Base-by-base conservation (phyloP, 2,797 vertebrate genomes). In the Potorous gilbertii region DNA sequence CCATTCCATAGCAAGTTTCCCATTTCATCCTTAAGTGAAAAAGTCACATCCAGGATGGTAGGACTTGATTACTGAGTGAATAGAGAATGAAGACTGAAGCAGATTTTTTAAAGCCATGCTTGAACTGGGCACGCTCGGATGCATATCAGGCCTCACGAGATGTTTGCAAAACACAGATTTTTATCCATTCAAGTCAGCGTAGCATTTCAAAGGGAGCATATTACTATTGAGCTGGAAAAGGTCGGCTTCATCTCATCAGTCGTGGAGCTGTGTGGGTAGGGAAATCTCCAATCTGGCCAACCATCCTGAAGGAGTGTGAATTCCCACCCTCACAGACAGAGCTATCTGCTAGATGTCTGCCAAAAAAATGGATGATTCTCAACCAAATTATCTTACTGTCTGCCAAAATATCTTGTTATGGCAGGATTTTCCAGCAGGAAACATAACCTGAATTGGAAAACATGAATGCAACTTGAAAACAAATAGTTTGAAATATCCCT, bases 231-330 rank as follows among this genome's bases (percentile, higher is more conserved):
- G 90, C 98, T 98, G 97, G 94, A 98, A 98, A 98, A 97, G 96
- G 97, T 97, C 95, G 94, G 95, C 95, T 95, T 95, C 95, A 93
- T 96, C 98, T 97, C 97, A 97, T 94, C 97, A 97, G 96, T 97
- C 96, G 91, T 96, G 90, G 96, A 97, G 98, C 87, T 97, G 96
- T 98, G 98, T 97, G 98, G 97, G 97, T 98, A 98, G 98, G 98
- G 97, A 98, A 98, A 98, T 97, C 98, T 97, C 98, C 97, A 97
- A 98, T 97, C 97, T 96, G 98, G 97, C 97, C 98, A 98, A 97
- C 97, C 97, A 97, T 97, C 96, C 94, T 98, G 97, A 93, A 95
- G 94, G 97, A 98, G 98, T 98, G 97, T 98, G 98, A 98, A 97
- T 98, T 97, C 94, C 97, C 74, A 57, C 97, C 96, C 57, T 94